A percentile compares a stretch with the other conserved stretches of the same genome.
phyloP scores from a whole-genome alignment of 2,113 vertebrate species.

The Aythya baeri region DNA sequence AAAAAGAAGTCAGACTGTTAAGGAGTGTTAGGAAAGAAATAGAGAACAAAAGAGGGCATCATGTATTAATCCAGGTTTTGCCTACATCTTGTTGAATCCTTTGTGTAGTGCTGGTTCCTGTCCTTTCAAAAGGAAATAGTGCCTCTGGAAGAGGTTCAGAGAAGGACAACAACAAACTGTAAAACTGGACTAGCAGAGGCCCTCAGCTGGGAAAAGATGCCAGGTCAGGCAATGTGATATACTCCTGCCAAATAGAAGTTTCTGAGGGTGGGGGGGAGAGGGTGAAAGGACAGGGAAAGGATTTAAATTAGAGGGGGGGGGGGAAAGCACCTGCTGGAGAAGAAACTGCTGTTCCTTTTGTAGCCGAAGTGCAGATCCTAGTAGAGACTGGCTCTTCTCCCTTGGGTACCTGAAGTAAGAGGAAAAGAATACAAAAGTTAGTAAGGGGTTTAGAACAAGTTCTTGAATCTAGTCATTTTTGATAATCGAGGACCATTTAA shows the following conservation, averaged over 20 bases:
- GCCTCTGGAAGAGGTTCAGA: not conserved
- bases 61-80: not conserved
- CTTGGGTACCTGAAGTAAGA: no score
- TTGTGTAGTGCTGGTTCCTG: rapidly evolving
- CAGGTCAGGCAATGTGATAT: not conserved
- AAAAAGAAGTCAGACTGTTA: not conserved
- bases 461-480: not conserved
- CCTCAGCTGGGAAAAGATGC: not conserved
- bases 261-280: not conserved
- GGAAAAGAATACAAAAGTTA: not conserved
- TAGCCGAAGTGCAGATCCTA: not conserved
- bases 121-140: rapidly evolving
- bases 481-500: not conserved
- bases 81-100: rapidly evolving
- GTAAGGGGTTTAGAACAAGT: not conserved
- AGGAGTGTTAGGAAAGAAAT: not conserved
- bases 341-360: not conserved
- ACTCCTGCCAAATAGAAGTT: not conserved
- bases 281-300: not conserved
- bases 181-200: not conserved
- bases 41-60: not conserved
- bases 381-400: not conserved
- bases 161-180: not conserved
- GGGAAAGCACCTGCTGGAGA: not conserved
- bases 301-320: not conserved